Percentiles rank a stretch among this genome's conserved stretches.
These are phyloP conservation scores for Berghia stephanieae DNA, from an alignment of 1,140 invertebrate genomes.

Conservation along the genomic window DNA sequence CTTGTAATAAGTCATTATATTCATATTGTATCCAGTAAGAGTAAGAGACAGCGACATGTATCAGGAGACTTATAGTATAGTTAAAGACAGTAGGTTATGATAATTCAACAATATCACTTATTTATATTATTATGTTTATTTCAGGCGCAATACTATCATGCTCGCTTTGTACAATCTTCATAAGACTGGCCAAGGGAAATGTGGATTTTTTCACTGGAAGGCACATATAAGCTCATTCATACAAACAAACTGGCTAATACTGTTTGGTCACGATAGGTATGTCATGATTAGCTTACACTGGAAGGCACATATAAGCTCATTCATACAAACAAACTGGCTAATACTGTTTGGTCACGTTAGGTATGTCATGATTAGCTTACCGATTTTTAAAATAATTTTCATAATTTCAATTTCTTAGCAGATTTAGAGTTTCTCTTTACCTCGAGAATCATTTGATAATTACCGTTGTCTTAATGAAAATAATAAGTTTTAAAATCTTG, in stretches of 20 bases:
- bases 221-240: conserved; percentile 65
- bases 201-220: conserved; percentile 64
- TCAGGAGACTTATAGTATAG: neutral
- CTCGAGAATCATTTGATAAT: too few species aligned
- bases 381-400: too few species aligned
- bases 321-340: too few species aligned
- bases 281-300: too few species aligned
- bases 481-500: too few species aligned
- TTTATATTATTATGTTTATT: conserved; percentile 22
- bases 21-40: neutral
- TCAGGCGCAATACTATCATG: conserved; percentile 59
- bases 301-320: too few species aligned
- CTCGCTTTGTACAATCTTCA: conserved; percentile 65
- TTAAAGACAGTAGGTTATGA: neutral
- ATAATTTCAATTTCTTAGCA: too few species aligned
- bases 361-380: too few species aligned
- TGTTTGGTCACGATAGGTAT: conserved; percentile 60
- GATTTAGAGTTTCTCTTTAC: too few species aligned
- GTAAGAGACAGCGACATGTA: neutral
- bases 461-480: too few species aligned
- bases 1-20: neutral
- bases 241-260: conserved; percentile 57
- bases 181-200: conserved; percentile 53
- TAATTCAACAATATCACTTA: neutral
- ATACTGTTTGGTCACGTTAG: too few species aligned